phyloP scores from a whole-genome alignment of 2,797 vertebrate genomes.

The Anisognathus igniventris region DNA sequence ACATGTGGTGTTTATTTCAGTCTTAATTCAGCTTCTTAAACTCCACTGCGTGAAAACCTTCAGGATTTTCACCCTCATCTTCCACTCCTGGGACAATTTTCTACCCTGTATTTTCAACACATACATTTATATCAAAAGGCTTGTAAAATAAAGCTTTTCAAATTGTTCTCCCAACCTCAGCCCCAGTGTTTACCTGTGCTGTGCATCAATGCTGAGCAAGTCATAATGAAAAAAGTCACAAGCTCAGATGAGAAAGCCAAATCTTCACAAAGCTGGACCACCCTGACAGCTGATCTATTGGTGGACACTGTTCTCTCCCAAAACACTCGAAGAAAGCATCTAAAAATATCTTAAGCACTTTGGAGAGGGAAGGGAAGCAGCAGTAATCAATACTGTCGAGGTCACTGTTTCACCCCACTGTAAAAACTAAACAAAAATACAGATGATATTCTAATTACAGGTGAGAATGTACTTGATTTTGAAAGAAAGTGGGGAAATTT shows the following conservation, averaged over 20 bases:
- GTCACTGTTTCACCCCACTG: not conserved
- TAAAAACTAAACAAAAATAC: not conserved
- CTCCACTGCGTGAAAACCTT: not conserved
- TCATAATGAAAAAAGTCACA: not conserved
- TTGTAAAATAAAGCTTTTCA: not conserved
- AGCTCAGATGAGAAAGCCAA: not conserved
- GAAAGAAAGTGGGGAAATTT: not conserved
- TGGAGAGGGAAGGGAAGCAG: not conserved
- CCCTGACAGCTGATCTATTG: not conserved
- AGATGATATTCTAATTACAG: not conserved
- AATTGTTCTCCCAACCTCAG: not conserved
- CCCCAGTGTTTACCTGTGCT: not conserved
- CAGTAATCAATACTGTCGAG: not conserved
- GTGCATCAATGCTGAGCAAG: not conserved
- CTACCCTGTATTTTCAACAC: not conserved
- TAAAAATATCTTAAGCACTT: not conserved
- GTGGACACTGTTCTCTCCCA: not conserved
- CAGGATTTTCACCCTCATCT: not conserved
- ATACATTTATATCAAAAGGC: not conserved
- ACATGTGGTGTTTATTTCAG: not conserved
- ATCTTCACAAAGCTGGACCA: not conserved
- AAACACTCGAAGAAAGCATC: not conserved
- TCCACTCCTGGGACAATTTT: not conserved
- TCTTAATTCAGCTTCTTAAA: not conserved
- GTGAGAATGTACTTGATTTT: not conserved